Conservation (phyloP, 2,888 invertebrate species). For the Pilophorus perplexus region DNA sequence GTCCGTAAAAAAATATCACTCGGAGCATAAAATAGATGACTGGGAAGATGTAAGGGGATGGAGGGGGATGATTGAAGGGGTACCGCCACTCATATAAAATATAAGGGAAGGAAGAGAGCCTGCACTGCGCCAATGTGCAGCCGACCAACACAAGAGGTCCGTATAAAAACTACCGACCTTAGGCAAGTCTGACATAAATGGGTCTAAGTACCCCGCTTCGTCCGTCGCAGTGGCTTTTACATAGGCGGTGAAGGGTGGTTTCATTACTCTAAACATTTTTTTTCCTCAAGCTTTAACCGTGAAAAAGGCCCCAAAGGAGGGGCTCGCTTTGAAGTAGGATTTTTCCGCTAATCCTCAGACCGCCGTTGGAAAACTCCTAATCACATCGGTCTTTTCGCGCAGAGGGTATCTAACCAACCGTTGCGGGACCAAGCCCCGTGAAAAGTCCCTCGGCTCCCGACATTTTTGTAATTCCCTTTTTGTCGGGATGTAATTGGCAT, state of each 20-base stretch:
- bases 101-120: neutral
- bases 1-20: neutral
- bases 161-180: constrained; percentile 21
- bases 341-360: constrained; percentile 14
- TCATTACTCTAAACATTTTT: constrained; percentile 26
- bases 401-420: neutral
- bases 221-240: neutral
- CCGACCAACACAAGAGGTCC: constrained; percentile 18
- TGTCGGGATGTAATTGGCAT: too few relatives aligned
- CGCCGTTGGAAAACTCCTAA: constrained; percentile 4
- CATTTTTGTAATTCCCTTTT: too few relatives aligned
- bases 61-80: constrained; percentile 9
- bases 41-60: neutral
- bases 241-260: constrained; percentile 2
- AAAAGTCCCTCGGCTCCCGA: too few relatives aligned
- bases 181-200: constrained; percentile 25
- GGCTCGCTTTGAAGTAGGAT: neutral
- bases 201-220: constrained; percentile 16
- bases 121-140: constrained; percentile 34
- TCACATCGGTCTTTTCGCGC: neutral
- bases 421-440: neutral
- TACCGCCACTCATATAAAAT: constrained; percentile 13
- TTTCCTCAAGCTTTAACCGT: neutral
- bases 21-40: constrained; percentile 11
- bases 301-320: neutral